A percentile compares a stretch with the other conserved stretches of the same genome.
phyloP scores from a whole-genome alignment of 1,140 invertebrate genomes.

The Spodoptera frugiperda region DNA sequence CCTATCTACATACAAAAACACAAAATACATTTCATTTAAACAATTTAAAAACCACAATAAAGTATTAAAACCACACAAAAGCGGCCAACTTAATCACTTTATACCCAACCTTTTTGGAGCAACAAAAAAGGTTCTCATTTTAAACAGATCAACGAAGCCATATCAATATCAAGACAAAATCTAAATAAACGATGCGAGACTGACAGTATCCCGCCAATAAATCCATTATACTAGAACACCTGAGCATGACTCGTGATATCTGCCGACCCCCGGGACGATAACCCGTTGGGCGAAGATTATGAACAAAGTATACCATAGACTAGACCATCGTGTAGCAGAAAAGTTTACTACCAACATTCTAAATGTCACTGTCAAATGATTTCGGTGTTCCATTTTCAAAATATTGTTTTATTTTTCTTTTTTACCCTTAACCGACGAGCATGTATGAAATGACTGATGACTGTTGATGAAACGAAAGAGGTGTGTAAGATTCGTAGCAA shows the following conservation, averaged over 20 bases:
- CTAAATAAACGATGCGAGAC: slow-evolving; percentile 36
- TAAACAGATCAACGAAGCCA: slow-evolving; percentile 27
- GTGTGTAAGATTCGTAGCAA: too few relatives aligned
- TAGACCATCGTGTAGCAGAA: not conserved
- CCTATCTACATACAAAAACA: too few relatives aligned
- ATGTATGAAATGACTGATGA: too few relatives aligned
- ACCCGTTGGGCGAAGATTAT: not conserved
- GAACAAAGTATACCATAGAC: not conserved
- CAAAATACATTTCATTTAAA: too few relatives aligned
- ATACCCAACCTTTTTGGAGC: not conserved
- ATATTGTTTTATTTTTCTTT: too few relatives aligned
- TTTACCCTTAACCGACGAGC: too few relatives aligned
- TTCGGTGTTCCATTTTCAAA: not conserved
- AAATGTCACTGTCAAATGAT: too few relatives aligned
- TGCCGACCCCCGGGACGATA: slow-evolving; percentile 56
- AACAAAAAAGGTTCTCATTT: not conserved
- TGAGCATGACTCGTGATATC: slow-evolving; percentile 63
- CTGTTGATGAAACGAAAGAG: too few relatives aligned
- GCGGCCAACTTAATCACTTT: too few relatives aligned
- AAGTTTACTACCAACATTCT: not conserved
- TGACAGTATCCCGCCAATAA: slow-evolving; percentile 39
- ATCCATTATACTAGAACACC: slow-evolving; percentile 54
- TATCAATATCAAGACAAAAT: slow-evolving; percentile 40
- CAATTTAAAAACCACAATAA: too few relatives aligned
- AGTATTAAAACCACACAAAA: too few relatives aligned